Percentiles rank a stretch among this genome's conserved stretches.
Evolutionary conservation across 2,113 vertebrate species (phyloP).

Genomic region (Oncorhynchus tshawytscha): DNA sequence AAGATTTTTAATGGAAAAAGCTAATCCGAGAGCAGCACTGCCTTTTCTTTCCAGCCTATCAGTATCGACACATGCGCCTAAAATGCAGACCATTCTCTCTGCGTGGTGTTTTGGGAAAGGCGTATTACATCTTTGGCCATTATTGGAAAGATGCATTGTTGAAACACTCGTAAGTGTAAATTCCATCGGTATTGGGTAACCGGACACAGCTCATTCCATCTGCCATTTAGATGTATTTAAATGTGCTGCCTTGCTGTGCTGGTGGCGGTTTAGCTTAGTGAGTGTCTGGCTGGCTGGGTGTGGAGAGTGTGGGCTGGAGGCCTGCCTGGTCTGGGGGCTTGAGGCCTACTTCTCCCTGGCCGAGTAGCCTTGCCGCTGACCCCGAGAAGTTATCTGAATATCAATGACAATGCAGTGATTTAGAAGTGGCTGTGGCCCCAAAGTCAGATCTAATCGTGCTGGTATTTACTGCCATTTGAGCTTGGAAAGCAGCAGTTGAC

Average conservation of each 20-base stretch:
- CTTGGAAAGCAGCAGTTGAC: slow-evolving; percentile 12
- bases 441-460: slow-evolving; percentile 37
- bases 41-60: too few species aligned
- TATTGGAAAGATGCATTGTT: too few species aligned
- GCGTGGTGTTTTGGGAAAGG: too few species aligned
- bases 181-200: too few species aligned
- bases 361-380: slow-evolving; percentile 41
- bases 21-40: too few species aligned
- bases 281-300: not conserved
- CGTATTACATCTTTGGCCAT: too few species aligned
- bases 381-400: slow-evolving; percentile 47
- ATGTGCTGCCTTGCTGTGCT: slow-evolving; percentile 36
- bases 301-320: slow-evolving; percentile 15
- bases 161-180: too few species aligned
- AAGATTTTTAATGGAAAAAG: too few species aligned
- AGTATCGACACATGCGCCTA: too few species aligned
- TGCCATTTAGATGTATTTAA: slow-evolving; percentile 63
- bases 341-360: slow-evolving; percentile 54
- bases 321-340: slow-evolving; percentile 38
- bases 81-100: too few species aligned
- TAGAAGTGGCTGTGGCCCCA: slow-evolving; percentile 31
- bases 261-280: slow-evolving; percentile 38
- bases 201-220: slow-evolving; percentile 33
- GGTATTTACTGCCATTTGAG: slow-evolving; percentile 54
- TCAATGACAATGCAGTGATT: slow-evolving; percentile 48